Conservation (phyloP, 2,797 vertebrate genomes). For the Nasua narica region DNA sequence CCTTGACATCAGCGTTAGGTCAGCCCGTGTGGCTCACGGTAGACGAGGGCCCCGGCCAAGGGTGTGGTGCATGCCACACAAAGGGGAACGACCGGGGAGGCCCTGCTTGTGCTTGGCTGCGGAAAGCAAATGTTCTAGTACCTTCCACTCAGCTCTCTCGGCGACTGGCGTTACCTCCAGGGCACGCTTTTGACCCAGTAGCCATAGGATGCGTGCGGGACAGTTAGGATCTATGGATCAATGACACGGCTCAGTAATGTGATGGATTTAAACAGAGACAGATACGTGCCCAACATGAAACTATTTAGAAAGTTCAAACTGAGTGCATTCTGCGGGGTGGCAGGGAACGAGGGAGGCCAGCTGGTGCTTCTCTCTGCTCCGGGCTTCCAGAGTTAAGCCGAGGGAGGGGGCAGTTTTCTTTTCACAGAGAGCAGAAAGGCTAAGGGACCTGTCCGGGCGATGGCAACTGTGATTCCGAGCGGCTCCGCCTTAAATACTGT, state of each 20-base stretch:
- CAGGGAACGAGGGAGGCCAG: background rate
- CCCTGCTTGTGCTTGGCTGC: background rate
- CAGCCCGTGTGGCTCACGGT: background rate
- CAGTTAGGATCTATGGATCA: too few species aligned
- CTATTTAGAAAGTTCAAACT: background rate
- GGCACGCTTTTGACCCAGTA: background rate
- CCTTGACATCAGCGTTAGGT: background rate
- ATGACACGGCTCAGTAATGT: background rate
- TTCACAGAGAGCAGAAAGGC: background rate
- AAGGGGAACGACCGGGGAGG: background rate
- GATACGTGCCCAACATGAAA: background rate
- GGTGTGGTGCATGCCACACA: background rate
- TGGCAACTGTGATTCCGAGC: too few species aligned
- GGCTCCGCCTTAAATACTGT: background rate
- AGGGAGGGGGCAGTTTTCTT: accelerated
- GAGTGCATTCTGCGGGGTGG: background rate
- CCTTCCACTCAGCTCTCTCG: background rate
- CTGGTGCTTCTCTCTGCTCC: background rate
- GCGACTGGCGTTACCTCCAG: background rate
- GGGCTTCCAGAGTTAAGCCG: background rate
- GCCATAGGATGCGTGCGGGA: background rate
- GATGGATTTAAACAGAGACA: background rate
- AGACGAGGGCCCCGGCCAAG: background rate
- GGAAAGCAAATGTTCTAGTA: background rate
- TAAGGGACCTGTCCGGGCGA: too few species aligned